Percentiles rank a stretch among this genome's conserved stretches.
These are phyloP conservation scores for Sphecodes monilicornis DNA, from an alignment of 2,888 invertebrate species.

Conservation along the genomic window DNA sequence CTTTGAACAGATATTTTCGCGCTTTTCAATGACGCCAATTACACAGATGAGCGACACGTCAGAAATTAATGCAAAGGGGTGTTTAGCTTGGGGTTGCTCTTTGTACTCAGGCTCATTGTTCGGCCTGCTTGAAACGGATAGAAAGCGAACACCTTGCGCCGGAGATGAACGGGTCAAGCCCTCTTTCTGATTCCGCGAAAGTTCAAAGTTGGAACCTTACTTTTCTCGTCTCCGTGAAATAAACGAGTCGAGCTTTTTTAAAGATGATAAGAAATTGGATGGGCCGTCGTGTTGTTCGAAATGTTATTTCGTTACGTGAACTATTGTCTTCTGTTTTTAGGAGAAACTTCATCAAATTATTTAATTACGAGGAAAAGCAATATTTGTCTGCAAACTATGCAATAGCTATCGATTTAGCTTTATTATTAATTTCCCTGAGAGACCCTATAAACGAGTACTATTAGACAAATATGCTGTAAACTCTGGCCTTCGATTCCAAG, in stretches of 20 bases:
- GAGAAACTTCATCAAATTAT: neutral
- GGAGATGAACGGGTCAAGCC: constrained; percentile 42
- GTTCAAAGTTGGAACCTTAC: neutral
- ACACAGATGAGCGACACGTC: constrained; percentile 56
- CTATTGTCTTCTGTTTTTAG: neutral
- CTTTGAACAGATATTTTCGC: neutral
- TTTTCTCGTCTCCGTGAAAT: neutral
- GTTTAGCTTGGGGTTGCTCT: constrained; percentile 57
- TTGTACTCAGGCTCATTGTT: constrained; percentile 59
- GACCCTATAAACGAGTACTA: too few species aligned
- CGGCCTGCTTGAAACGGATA: constrained; percentile 58
- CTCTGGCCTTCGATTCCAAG: too few species aligned
- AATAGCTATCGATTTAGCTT: too few species aligned
- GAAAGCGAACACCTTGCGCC: constrained; percentile 53
- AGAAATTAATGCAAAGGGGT: constrained; percentile 64
- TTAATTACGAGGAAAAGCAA: neutral
- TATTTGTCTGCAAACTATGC: neutral
- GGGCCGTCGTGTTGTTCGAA: neutral
- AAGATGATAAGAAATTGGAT: neutral
- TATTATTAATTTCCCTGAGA: too few species aligned
- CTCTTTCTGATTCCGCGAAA: constrained; percentile 15
- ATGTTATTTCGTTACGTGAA: neutral
- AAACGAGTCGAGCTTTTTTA: neutral
- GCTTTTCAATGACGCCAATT: constrained; percentile 50
- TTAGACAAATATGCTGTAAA: too few species aligned